Evolutionary conservation across 2,113 vertebrate genomes (phyloP).

Genomic region (Protobothrops flavoviridis): DNA sequence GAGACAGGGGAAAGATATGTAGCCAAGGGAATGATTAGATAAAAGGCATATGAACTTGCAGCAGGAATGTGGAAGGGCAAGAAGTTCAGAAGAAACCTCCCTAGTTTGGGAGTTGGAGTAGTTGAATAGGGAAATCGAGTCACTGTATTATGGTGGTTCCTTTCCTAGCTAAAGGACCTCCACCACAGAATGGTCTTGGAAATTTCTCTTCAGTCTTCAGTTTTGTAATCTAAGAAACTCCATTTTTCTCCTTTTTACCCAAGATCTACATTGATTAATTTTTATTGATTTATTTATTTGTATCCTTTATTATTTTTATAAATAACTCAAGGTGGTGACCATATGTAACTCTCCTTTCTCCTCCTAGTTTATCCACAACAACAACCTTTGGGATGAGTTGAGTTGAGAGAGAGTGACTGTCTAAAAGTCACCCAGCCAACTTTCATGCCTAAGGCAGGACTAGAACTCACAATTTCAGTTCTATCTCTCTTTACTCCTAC

Average conservation of each 20-base stretch:
- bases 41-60: not conserved
- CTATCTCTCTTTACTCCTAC: not conserved
- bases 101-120: not conserved
- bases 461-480: not conserved
- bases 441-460: not conserved
- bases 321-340: not conserved
- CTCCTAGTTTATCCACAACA: not conserved
- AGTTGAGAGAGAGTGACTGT: not conserved
- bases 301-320: not conserved
- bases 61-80: not conserved
- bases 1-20: not conserved
- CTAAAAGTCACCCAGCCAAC: not conserved
- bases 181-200: not conserved
- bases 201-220: not conserved
- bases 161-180: not conserved
- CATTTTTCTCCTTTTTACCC: not conserved
- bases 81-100: not conserved
- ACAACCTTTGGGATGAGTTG: not conserved
- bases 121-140: not conserved
- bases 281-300: not conserved
- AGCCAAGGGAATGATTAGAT: not conserved
- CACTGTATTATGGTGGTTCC: not conserved
- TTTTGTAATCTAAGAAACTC: not conserved
- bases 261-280: not conserved
- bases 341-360: not conserved